Evolutionary conservation across 2,888 invertebrate genomes (phyloP), one percentile per base, ranked within the genome.

Genomic region (Lapara coniferarum): DNA sequence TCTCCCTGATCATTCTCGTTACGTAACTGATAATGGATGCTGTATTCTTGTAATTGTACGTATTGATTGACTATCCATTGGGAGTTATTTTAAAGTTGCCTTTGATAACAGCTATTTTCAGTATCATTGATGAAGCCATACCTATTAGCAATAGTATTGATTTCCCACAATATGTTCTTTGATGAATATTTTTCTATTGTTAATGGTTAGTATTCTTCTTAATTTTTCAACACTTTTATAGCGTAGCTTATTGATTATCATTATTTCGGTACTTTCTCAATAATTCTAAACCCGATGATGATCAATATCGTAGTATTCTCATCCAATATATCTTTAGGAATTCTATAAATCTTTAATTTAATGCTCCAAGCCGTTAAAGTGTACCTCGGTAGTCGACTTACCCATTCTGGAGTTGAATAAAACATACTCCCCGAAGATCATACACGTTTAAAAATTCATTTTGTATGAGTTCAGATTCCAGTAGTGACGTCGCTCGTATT

Each of bases 1-100:
- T 63, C 63, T 49, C 12, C 63, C 19, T 46, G 49, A 25, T 55
- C 55, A 53, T 46, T 63, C 63, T 49, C 63, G 46, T 63, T 63
- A 63, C 63, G 49, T 63, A 63, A 63, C 63, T 63, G 25, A 56
- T 46, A 59, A 59, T 59, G 59, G 59, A 59, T 44, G n/a, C 46
- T 63, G 19, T 59, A 59, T 44, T 13, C 12, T 46, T 12, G 49
- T 13, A 13, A 37, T 37, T 37, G 49, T 25, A 25, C 25, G 25
- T 63, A 63, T 63, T 63, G 46, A 63, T 63, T 49, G 55, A 19
- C 13, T 46, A 16, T 49, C 19, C 49, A 25, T 63, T 19, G 16
- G 19, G 12, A 46, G 19, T 63, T 63, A 14, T 49, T 63, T 59
- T 37, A 37, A 3, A 25, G 37, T 8, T 37, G 37, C 8, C 37